Conservation (phyloP, 2,888 invertebrate species). For the Pherbina coryleti region DNA sequence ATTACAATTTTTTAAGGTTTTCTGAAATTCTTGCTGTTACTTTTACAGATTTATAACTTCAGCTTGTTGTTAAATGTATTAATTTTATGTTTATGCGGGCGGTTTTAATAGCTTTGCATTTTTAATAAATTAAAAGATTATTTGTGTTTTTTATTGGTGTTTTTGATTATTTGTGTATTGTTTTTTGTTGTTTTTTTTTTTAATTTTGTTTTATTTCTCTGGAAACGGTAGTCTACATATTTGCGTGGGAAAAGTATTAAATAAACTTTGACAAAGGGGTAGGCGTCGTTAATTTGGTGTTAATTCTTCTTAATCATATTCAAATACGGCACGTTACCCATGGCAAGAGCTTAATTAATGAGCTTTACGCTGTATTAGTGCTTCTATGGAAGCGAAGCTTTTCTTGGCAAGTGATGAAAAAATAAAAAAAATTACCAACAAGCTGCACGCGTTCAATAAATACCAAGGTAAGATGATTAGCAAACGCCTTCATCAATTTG, state of each 20-base stretch:
- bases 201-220: neutral
- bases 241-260: slow-evolving; percentile 20
- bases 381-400: too few relatives aligned
- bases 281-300: slow-evolving; percentile 32
- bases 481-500: too few relatives aligned
- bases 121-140: slow-evolving; percentile 28
- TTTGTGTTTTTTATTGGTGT: too few relatives aligned
- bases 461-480: too few relatives aligned
- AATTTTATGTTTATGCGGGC: slow-evolving; percentile 19
- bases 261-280: neutral
- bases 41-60: neutral
- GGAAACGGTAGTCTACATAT: neutral
- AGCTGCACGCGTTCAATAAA: too few relatives aligned
- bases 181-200: neutral
- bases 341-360: neutral
- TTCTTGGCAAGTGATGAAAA: too few relatives aligned
- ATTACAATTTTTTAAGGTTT: slow-evolving; percentile 9
- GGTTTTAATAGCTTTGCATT: slow-evolving; percentile 25
- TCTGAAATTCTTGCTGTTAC: slow-evolving; percentile 4
- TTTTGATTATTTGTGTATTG: neutral
- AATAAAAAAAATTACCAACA: too few relatives aligned
- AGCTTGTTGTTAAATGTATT: neutral
- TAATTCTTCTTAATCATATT: slow-evolving; percentile 13
- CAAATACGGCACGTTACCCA: neutral
- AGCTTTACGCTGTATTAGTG: neutral